A percentile compares a stretch with the other conserved stretches of the same genome.
Conservation (phyloP, 2,888 invertebrate species). For the Campoplex capitator region DNA sequence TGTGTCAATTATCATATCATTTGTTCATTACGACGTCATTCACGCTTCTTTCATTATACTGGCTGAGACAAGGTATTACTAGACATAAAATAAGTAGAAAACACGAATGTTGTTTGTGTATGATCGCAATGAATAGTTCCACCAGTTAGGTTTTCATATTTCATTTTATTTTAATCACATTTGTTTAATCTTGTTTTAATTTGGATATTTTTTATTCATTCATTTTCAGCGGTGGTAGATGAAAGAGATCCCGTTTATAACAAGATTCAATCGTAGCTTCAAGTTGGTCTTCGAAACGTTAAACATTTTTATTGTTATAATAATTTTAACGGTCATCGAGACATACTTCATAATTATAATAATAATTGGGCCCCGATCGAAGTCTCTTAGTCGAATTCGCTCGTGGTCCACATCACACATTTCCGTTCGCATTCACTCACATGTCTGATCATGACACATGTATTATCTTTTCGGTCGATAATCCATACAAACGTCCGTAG, state of each 20-base stretch:
- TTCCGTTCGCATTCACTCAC: constrained; percentile 42
- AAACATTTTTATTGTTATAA: constrained; percentile 39
- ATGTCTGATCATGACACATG: constrained; percentile 14
- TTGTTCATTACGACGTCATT: constrained; percentile 64
- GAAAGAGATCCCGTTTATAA: constrained; percentile 66
- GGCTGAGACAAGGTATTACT: constrained; percentile 78
- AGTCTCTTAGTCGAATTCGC: constrained; percentile 76
- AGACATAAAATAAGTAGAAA: constrained; percentile 78
- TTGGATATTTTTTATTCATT: constrained; percentile 34
- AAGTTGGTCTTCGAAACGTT: constrained; percentile 71
- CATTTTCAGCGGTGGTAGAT: constrained; percentile 59
- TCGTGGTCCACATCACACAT: constrained; percentile 74
- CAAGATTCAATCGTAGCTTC: constrained; percentile 74
- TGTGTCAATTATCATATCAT: constrained; percentile 67
- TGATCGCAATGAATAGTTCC: constrained; percentile 76
- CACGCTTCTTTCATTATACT: constrained; percentile 73
- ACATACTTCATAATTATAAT: constrained; percentile 41
- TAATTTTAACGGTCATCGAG: constrained; percentile 31
- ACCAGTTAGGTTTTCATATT: constrained; percentile 63
- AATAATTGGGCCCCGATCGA: constrained; percentile 78
- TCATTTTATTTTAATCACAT: constrained; percentile 29
- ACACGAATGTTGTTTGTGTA: constrained; percentile 75
- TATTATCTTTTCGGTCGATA: background rate
- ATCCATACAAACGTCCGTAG: constrained; percentile 24
- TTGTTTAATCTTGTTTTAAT: constrained; percentile 13